These are phyloP conservation scores for Dasysyrphus tricinctus DNA, from an alignment of 2,888 invertebrate genomes.

Conservation along the genomic window DNA sequence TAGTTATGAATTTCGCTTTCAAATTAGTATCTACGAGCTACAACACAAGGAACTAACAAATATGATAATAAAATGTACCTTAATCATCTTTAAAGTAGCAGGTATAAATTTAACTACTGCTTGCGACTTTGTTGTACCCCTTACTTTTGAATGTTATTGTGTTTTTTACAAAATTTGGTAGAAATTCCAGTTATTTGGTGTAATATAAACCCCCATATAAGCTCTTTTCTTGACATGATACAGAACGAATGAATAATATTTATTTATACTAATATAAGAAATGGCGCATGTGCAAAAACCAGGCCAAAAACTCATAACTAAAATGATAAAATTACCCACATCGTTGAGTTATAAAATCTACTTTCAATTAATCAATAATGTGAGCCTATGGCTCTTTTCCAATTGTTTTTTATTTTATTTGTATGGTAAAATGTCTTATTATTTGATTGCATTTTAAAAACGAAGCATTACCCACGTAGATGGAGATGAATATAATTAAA, in stretches of 20 bases:
- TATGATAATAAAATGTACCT: too few species aligned
- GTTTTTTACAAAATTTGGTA: neutral
- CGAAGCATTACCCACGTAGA: neutral
- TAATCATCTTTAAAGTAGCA: too few species aligned
- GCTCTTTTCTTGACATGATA: neutral
- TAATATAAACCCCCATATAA: conserved; percentile 15
- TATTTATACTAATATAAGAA: neutral
- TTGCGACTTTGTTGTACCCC: neutral
- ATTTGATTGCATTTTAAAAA: neutral
- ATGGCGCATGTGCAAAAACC: conserved; percentile 5
- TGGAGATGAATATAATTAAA: neutral
- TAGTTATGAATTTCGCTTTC: too few species aligned
- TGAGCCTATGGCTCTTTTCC: neutral
- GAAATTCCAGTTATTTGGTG: conserved; percentile 6
- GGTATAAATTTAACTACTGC: neutral
- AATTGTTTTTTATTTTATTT: neutral
- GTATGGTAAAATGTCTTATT: neutral
- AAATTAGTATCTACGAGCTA: too few species aligned
- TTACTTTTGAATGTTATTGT: neutral
- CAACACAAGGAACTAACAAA: too few species aligned
- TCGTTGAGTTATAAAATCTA: neutral
- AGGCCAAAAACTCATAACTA: neutral
- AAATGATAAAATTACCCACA: conserved; percentile 8
- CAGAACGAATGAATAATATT: neutral
- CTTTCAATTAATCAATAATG: neutral